Base-by-base conservation (phyloP, 2,888 invertebrate genomes). In the Odontocerum albicorne region DNA sequence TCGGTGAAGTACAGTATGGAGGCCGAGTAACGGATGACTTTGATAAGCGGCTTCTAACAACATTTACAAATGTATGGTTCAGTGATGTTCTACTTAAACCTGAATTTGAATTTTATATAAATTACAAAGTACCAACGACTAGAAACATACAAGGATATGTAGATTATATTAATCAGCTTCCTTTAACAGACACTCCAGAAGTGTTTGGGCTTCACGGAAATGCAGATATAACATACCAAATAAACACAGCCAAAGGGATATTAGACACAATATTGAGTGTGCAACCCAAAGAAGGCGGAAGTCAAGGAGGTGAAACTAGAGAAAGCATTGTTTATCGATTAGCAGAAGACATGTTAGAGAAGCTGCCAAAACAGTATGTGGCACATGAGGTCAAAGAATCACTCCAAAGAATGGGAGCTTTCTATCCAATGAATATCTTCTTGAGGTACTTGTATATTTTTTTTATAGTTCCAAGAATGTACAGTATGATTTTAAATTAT, bases 221-320 rank as follows among this genome's bases (percentile, higher is more conserved):
- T 73, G 96, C 97, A 45, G 96, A 97, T 69, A 96, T 97, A 62
- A 96, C 96, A 65, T 96, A 96, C 73, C 96, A 96, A 74, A 97
- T 96, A 60, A 96, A 96, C 69, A 94, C 94, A 39, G 94, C 96
- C 19, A 93, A 93, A 74, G 90, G 86, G 62, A 96, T 97, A 67
- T 79, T 97, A 65, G 93, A 95, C 67, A 95, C 95, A 0, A 96
- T 97, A 65, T 79, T 97, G 35, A 95, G 86, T 69, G 96, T 97
- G n/a, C 96, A 97, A 68, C 97, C 97, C 0, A 97, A 97, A 68
- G 96, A 97, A 75, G 91, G 95, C 1, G 93, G 92, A 1, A 84
- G 87, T 15, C 88, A 88, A 57, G 92, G 93, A 0, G 95, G 96
- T 0, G 96, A 97, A 75, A 92, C 93, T 0, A 82, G 96, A 63